Percentiles rank a stretch among this genome's conserved stretches.
Evolutionary conservation across 1,140 invertebrate species (phyloP).

Genomic region (Drosophila triauraria): DNA sequence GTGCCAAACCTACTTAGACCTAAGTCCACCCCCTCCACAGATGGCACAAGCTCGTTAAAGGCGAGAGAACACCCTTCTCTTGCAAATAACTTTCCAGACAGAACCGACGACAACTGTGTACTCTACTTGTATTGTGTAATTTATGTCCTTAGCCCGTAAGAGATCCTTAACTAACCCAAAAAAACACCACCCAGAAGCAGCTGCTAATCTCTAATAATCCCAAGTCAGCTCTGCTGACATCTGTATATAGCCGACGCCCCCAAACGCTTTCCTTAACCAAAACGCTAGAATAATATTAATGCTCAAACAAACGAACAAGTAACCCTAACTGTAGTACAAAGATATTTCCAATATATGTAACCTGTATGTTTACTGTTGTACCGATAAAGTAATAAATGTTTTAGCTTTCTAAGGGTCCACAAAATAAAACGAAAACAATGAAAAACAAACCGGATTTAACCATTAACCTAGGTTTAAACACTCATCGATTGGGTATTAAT

Average conservation of each 20-base stretch:
- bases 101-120: constrained; percentile 16
- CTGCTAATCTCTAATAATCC: constrained; percentile 27
- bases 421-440: constrained; percentile 45
- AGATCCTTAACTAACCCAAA: constrained; percentile 40
- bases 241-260: constrained; percentile 59
- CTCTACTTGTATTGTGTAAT: constrained; percentile 39
- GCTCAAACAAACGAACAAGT: constrained; percentile 52
- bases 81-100: constrained; percentile 2
- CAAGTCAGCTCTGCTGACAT: constrained; percentile 31
- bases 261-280: constrained; percentile 73
- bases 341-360: constrained; percentile 54
- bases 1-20: constrained; percentile 50
- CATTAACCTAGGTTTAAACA: constrained; percentile 33
- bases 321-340: constrained; percentile 75
- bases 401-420: constrained; percentile 63
- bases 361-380: constrained; percentile 57
- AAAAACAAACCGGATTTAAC: constrained; percentile 29
- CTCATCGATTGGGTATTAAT: background rate
- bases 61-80: background rate
- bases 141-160: constrained; percentile 56
- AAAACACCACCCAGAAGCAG: background rate
- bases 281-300: constrained; percentile 67
- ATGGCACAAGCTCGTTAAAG: constrained; percentile 16
- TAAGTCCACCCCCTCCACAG: constrained; percentile 30
- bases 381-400: constrained; percentile 48